Conservation (phyloP, 2,888 invertebrate genomes). For the Drosophila parthenogenetica region DNA sequence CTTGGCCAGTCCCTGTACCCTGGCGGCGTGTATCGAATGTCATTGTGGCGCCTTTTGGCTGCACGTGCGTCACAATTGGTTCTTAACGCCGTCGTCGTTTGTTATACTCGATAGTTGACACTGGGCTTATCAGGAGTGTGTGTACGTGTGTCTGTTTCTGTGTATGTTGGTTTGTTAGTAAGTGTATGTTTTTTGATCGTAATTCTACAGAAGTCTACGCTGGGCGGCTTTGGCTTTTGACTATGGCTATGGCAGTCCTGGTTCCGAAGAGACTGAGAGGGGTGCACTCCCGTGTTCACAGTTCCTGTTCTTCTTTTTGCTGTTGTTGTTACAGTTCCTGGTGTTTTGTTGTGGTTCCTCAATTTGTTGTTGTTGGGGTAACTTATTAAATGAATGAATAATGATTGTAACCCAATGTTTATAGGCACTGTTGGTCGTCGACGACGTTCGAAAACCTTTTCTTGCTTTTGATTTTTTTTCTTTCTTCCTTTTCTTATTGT, state of each 20-base stretch:
- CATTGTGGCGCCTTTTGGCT: conserved; percentile 72
- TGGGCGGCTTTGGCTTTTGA: conserved; percentile 69
- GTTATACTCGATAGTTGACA: conserved; percentile 8
- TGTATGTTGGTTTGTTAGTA: conserved; percentile 16
- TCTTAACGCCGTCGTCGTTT: conserved; percentile 53
- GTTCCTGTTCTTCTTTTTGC: conserved; percentile 23
- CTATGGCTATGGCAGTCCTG: conserved; percentile 74
- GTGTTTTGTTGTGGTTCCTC: conserved; percentile 27
- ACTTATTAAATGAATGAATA: conserved; percentile 45
- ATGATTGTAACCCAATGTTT: conserved; percentile 56
- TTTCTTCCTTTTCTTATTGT: conserved; percentile 35
- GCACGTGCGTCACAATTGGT: conserved; percentile 43
- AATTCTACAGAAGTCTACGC: conserved; percentile 67
- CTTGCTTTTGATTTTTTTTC: conserved; percentile 14
- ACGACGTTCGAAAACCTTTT: conserved; percentile 37
- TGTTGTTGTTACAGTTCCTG: conserved; percentile 33
- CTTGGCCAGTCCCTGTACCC: conserved; percentile 65
- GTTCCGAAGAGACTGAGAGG: conserved; percentile 39
- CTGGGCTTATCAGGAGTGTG: neutral
- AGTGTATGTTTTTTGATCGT: conserved; percentile 31
- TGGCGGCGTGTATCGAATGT: conserved; percentile 84
- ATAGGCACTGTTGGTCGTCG: conserved; percentile 73
- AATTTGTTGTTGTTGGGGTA: conserved; percentile 17
- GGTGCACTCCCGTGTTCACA: conserved; percentile 24
- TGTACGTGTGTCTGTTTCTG: conserved; percentile 18